Evolutionary conservation across 2,113 vertebrate genomes (phyloP).

Genomic region (Catharus fuscescens): DNA sequence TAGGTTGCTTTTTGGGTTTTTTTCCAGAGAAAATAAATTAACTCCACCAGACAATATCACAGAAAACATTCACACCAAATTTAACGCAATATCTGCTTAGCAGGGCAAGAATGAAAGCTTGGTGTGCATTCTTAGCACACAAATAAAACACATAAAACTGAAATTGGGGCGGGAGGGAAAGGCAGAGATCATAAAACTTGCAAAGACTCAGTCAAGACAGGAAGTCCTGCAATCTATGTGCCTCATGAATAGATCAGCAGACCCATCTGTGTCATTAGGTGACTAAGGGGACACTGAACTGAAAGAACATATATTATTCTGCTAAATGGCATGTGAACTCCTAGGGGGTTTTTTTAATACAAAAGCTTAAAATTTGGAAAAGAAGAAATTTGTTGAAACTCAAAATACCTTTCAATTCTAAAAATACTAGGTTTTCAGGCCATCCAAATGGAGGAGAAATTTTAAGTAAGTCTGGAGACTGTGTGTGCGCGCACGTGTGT

Average conservation of each 20-base stretch:
- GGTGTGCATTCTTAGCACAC: background rate
- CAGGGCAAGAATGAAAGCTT: background rate
- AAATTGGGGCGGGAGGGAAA: background rate
- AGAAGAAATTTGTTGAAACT: background rate
- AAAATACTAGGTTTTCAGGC: background rate
- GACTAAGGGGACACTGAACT: background rate
- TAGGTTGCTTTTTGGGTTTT: background rate
- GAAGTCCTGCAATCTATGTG: background rate
- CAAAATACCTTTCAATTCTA: background rate
- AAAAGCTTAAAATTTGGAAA: background rate
- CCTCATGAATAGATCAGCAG: slow-evolving; percentile 19
- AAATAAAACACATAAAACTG: background rate
- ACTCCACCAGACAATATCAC: background rate
- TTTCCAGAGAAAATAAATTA: background rate
- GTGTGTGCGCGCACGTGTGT: too few relatives aligned
- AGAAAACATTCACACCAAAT: background rate
- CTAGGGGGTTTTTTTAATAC: rapidly evolving
- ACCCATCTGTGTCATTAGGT: background rate
- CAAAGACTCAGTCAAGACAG: background rate
- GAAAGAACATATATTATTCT: background rate
- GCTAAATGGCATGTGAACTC: background rate
- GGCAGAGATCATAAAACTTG: background rate
- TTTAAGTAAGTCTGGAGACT: background rate
- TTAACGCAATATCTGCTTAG: background rate
- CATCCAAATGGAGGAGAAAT: background rate